Percentiles rank a stretch among this genome's conserved stretches.
These are phyloP conservation scores for Capreolus pygargus DNA, from an alignment of 2,113 vertebrate genomes.

Conservation along the genomic window DNA sequence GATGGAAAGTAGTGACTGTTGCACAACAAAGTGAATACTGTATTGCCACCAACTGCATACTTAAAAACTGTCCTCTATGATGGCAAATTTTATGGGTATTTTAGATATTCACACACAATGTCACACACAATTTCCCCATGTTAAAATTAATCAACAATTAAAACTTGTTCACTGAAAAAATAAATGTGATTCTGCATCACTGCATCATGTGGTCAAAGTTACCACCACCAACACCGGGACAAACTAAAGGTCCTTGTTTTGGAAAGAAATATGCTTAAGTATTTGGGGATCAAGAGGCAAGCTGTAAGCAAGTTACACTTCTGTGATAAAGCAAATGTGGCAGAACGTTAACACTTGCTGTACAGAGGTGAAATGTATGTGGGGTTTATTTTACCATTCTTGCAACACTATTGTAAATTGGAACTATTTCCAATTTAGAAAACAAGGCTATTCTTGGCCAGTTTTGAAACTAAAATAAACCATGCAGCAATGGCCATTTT, in stretches of 20 bases:
- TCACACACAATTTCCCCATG: neutral
- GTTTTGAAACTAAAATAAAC: neutral
- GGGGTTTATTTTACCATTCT: neutral
- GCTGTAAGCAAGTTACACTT: neutral
- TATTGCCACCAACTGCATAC: neutral
- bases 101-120: neutral
- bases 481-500: neutral
- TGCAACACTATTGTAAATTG: neutral
- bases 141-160: neutral
- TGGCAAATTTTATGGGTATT: neutral
- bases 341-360: neutral
- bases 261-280: neutral
- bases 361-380: neutral
- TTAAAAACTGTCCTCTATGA: neutral
- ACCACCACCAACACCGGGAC: neutral
- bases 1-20: neutral
- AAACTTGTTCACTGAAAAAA: neutral
- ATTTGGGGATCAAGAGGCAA: neutral
- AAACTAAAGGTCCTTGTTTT: neutral
- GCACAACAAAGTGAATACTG: neutral
- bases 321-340: neutral
- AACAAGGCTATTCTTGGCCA: neutral
- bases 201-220: neutral
- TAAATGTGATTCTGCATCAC: neutral
- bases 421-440: neutral